A percentile compares a stretch with the other conserved stretches of the same genome.
phyloP scores from a whole-genome alignment of 2,113 vertebrate genomes.

The Archocentrus centrarchus region DNA sequence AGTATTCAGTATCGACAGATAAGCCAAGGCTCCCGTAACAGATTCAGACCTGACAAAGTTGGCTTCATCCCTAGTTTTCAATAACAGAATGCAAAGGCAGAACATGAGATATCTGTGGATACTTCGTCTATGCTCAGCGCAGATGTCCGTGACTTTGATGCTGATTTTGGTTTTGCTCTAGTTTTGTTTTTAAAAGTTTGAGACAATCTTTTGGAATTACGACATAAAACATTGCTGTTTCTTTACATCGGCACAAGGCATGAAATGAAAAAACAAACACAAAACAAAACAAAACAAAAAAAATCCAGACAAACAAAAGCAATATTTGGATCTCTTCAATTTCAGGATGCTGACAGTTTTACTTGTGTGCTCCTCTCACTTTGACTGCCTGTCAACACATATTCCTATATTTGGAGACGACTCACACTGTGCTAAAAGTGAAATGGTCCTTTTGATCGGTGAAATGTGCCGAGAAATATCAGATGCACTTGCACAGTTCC shows the following conservation, averaged over 20 bases:
- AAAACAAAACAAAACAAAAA: background rate
- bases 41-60: background rate
- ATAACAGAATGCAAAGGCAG: background rate
- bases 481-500: background rate
- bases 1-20: too few species aligned
- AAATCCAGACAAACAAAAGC: background rate
- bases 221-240: background rate
- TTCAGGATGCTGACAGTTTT: constrained; percentile 17
- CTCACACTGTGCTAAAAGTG: constrained; percentile 19
- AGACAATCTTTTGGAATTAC: background rate
- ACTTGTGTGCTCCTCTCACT: constrained; percentile 31
- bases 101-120: background rate
- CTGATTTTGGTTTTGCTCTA: background rate
- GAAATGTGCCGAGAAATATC: background rate
- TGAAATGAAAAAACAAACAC: background rate
- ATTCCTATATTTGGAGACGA: constrained; percentile 12
- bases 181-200: background rate
- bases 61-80: background rate
- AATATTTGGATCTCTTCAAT: background rate
- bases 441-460: constrained; percentile 30
- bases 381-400: constrained; percentile 26
- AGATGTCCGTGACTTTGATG: background rate
- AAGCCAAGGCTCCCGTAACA: background rate
- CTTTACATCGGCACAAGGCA: background rate
- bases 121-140: background rate